phyloP scores from a whole-genome alignment of 1,140 invertebrate genomes.

The Drosophila tsacasi region DNA sequence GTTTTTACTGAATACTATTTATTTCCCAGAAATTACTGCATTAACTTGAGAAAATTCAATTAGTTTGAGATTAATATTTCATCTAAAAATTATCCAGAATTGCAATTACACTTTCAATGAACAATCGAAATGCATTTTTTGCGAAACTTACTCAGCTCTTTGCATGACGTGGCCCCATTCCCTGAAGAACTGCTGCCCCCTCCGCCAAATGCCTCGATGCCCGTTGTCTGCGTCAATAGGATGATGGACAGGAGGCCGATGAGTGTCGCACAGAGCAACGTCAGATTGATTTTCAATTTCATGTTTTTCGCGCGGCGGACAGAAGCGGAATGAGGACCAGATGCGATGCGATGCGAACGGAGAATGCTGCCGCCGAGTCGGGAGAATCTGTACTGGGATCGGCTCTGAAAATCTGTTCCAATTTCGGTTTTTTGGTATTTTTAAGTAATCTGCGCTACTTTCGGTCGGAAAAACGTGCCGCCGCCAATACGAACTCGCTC shows the following conservation, averaged over 20 bases:
- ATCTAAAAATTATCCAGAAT: neutral
- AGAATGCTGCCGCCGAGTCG: constrained; percentile 19
- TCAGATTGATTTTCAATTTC: constrained; percentile 78
- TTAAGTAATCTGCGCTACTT: constrained; percentile 78
- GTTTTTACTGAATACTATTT: too few species aligned
- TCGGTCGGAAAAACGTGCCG: constrained; percentile 38
- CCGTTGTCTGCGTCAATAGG: constrained; percentile 65
- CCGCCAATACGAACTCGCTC: constrained; percentile 35
- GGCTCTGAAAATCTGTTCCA: constrained; percentile 42
- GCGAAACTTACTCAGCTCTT: constrained; percentile 68
- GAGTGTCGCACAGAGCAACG: constrained; percentile 57
- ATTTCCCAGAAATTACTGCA: neutral
- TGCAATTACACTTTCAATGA: neutral
- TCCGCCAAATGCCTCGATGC: constrained; percentile 37
- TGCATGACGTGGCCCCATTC: constrained; percentile 49
- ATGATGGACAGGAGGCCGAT: constrained; percentile 71
- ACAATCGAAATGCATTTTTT: neutral
- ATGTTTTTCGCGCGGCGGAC: constrained; percentile 58
- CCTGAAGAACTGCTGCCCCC: constrained; percentile 15
- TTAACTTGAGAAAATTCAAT: neutral
- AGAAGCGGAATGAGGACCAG: constrained; percentile 11
- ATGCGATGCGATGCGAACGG: constrained; percentile 29
- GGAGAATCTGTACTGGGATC: constrained; percentile 22
- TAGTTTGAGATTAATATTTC: neutral
- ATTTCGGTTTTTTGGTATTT: constrained; percentile 66